phyloP scores from a whole-genome alignment of 2,797 vertebrate genomes.

The Danio albolineatus region DNA sequence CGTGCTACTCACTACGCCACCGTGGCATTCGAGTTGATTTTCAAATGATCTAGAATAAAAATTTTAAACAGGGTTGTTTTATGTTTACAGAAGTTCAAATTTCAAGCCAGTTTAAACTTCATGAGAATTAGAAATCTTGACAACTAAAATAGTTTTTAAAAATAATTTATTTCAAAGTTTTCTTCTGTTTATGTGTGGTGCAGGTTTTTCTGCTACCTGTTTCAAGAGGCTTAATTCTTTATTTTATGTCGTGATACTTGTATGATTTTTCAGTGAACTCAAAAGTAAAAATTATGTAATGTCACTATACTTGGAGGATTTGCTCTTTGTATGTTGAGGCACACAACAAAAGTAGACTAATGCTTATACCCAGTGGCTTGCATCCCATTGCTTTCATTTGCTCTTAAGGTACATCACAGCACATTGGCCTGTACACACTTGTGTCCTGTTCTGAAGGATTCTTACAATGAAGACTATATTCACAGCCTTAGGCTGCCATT shows the following conservation, averaged over 20 bases:
- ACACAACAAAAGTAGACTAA: conserved; percentile 22
- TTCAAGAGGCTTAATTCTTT: neutral
- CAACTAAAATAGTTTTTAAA: too few relatives aligned
- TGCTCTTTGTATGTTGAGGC: conserved; percentile 3
- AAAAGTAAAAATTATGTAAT: conserved; percentile 29
- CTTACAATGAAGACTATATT: conserved; percentile 33
- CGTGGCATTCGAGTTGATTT: too few relatives aligned
- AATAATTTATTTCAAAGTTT: neutral
- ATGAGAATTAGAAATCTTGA: too few relatives aligned
- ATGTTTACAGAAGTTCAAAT: too few relatives aligned
- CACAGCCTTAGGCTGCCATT: conserved; percentile 57
- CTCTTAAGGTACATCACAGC: conserved; percentile 27
- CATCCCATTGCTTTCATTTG: conserved; percentile 10
- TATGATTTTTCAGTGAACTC: conserved; percentile 9
- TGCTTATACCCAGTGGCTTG: conserved; percentile 7
- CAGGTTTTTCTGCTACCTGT: neutral
- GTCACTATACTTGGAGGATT: conserved; percentile 24
- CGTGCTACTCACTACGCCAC: too few relatives aligned
- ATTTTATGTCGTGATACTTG: neutral
- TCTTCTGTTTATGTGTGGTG: neutral
- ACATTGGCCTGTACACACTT: neutral
- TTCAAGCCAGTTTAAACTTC: too few relatives aligned
- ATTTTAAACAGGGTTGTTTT: too few relatives aligned
- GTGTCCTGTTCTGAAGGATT: conserved; percentile 29
- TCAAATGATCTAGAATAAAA: too few relatives aligned